Evolutionary conservation across 2,113 vertebrate species (phyloP).

Genomic region (Alosa alosa): DNA sequence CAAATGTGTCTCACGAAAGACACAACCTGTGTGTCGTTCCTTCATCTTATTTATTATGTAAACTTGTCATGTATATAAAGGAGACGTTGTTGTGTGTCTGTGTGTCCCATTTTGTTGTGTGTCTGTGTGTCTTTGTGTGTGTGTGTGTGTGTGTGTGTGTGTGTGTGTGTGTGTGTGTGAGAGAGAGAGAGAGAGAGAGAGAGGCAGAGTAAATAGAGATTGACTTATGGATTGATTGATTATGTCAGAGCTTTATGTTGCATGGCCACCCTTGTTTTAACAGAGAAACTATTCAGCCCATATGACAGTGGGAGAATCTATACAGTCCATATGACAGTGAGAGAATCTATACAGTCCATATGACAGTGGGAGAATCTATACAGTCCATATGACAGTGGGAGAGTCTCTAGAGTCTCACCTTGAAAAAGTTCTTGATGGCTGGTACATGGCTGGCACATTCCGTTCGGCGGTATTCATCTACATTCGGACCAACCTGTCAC

Average conservation of each 20-base stretch:
- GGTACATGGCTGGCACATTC: conserved; percentile 75
- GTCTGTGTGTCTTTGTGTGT: background rate
- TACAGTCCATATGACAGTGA: too few species aligned
- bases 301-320: too few species aligned
- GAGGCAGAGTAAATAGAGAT: background rate
- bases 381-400: too few species aligned
- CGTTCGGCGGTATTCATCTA: conserved; percentile 67
- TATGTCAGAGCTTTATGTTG: background rate
- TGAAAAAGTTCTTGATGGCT: conserved; percentile 77
- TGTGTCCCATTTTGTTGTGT: too few species aligned
- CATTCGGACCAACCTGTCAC: conserved; percentile 74
- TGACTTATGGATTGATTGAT: background rate
- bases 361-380: too few species aligned
- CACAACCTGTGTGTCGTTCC: background rate
- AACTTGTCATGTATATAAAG: background rate
- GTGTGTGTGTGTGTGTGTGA: conserved; percentile 6
- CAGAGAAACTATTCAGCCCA: too few species aligned
- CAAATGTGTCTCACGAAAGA: background rate
- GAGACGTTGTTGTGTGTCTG: too few species aligned
- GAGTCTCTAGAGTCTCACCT: conserved; percentile 60
- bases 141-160: background rate
- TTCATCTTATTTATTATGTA: background rate
- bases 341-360: too few species aligned
- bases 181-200: background rate
- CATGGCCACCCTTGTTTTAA: background rate